A percentile compares a stretch with the other conserved stretches of the same genome.
These are phyloP conservation scores for Nomada fucata DNA, from an alignment of 2,888 invertebrate genomes.

Conservation along the genomic window DNA sequence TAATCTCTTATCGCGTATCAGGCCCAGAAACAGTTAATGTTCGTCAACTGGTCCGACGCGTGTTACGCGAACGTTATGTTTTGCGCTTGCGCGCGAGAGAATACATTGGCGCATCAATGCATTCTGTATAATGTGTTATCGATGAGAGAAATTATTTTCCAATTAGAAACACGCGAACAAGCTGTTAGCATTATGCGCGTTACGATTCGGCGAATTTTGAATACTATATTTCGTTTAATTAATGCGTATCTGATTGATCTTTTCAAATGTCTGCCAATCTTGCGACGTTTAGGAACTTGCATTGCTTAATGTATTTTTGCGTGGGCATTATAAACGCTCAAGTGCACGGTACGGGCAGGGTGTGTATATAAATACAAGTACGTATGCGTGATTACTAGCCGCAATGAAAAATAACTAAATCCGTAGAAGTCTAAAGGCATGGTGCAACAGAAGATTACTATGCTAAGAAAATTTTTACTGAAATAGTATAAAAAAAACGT, in stretches of 20 bases:
- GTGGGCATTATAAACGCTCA: too few species aligned
- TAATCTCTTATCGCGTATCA: constrained; percentile 51
- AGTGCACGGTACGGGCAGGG: too few species aligned
- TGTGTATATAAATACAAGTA: too few species aligned
- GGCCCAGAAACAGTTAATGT: constrained; percentile 21
- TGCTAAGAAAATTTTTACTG: background rate
- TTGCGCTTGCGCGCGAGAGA: background rate
- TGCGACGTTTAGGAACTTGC: too few species aligned
- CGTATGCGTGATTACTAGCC: too few species aligned
- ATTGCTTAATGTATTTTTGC: too few species aligned
- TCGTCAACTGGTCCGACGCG: constrained; percentile 15
- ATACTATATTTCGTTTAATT: background rate
- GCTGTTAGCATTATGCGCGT: background rate
- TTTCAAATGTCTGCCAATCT: too few species aligned
- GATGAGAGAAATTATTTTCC: constrained; percentile 11
- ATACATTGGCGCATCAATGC: background rate
- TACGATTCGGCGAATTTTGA: constrained; percentile 4
- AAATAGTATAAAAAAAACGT: background rate
- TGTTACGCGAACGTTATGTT: constrained; percentile 7
- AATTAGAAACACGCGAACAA: constrained; percentile 28
- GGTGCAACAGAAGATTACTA: too few species aligned
- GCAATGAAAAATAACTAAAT: too few species aligned
- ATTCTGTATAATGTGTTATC: constrained; percentile 6
- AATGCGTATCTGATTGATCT: constrained; percentile 1
- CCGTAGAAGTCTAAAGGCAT: too few species aligned